Evolutionary conservation across 2,797 vertebrate species (phyloP).

Genomic region (Rhinophrynus dorsalis): DNA sequence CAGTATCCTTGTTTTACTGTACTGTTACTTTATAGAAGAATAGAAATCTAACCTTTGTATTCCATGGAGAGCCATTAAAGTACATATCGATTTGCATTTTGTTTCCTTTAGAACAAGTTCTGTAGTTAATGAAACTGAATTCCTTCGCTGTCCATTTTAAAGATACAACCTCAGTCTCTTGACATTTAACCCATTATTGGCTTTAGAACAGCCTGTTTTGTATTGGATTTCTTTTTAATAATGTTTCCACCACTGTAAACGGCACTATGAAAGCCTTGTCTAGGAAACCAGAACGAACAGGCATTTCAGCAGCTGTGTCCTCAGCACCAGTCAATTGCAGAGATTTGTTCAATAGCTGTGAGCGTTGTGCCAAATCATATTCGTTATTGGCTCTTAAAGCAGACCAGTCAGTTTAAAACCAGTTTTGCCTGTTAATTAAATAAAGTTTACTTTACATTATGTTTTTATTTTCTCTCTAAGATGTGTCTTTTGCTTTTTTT

Average conservation of each 20-base stretch:
- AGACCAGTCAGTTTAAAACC: no score
- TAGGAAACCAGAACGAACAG: neutral
- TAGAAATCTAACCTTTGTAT: neutral
- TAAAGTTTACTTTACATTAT: no score
- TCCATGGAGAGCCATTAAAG: constrained; percentile 7
- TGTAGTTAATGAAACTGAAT: constrained; percentile 1
- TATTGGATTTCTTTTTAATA: neutral
- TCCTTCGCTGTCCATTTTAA: neutral
- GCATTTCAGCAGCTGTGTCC: neutral
- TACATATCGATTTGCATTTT: constrained; percentile 19
- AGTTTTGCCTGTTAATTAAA: no score
- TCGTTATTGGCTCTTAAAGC: no score
- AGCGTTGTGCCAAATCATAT: no score
- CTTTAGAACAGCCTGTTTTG: neutral
- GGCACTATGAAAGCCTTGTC: neutral
- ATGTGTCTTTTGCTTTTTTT: no score
- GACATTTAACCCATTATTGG: neutral
- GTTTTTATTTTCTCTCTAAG: no score
- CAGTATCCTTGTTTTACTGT: neutral
- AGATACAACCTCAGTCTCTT: neutral
- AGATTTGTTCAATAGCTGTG: no score
- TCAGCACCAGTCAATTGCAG: neutral
- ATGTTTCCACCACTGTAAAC: neutral
- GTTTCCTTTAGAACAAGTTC: neutral
- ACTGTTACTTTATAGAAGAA: neutral